A percentile compares a stretch with the other conserved stretches of the same genome.
phyloP scores from a whole-genome alignment of 2,888 invertebrate genomes.

The Trachelus troglodyta region DNA sequence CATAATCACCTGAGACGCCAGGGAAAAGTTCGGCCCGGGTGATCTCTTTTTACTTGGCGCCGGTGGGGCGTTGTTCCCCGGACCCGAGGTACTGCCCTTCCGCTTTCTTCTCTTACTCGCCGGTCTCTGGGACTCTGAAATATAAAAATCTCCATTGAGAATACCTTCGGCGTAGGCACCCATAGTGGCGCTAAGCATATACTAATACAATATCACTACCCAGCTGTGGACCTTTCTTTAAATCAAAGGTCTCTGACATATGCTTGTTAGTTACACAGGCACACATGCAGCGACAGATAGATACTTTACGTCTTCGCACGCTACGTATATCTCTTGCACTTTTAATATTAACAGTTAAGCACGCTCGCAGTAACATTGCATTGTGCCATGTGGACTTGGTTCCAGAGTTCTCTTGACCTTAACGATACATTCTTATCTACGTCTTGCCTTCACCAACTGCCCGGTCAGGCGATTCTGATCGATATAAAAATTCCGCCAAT shows the following conservation, averaged over 20 bases:
- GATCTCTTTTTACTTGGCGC: slow-evolving; percentile 95
- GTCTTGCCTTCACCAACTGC: neutral
- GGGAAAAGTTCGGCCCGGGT: slow-evolving; percentile 95
- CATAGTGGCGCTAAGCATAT: slow-evolving; percentile 22
- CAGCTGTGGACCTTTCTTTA: slow-evolving; percentile 65
- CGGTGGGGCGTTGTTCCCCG: slow-evolving; percentile 85
- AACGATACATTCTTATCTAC: neutral
- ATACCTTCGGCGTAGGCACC: neutral
- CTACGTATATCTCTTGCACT: neutral
- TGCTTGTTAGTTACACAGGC: slow-evolving; percentile 44
- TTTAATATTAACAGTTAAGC: slow-evolving; percentile 44
- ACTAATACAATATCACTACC: slow-evolving; percentile 46
- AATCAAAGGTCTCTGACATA: slow-evolving; percentile 65
- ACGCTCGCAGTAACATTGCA: slow-evolving; percentile 34
- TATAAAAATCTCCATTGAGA: neutral
- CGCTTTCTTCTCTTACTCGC: slow-evolving; percentile 96
- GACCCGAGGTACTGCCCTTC: slow-evolving; percentile 91
- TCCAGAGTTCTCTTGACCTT: slow-evolving; percentile 49
- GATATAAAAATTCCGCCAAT: neutral
- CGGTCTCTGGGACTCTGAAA: slow-evolving; percentile 90
- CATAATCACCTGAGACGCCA: slow-evolving; percentile 85
- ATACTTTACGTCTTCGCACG: slow-evolving; percentile 46
- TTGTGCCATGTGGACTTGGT: slow-evolving; percentile 31
- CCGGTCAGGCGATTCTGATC: neutral
- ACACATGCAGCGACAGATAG: slow-evolving; percentile 48